Conservation (phyloP, 2,888 invertebrate genomes). For the Sialis lutaria region DNA sequence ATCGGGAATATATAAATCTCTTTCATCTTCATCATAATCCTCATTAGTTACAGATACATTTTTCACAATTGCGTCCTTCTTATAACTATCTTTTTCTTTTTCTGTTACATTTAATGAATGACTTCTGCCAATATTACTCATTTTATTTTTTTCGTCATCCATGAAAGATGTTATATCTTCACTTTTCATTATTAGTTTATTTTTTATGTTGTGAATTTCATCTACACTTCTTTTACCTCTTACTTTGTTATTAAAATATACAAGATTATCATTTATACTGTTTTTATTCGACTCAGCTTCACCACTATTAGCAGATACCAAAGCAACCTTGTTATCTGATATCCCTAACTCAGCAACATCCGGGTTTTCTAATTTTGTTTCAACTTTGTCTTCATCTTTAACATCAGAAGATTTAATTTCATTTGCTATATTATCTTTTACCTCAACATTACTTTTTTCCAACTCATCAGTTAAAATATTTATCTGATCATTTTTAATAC, state of each 20-base stretch:
- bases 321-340: background rate
- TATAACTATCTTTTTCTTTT: background rate
- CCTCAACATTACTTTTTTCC: background rate
- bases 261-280: too few relatives aligned
- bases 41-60: background rate
- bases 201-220: too few relatives aligned
- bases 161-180: too few relatives aligned
- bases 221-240: too few relatives aligned
- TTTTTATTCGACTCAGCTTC: too few relatives aligned
- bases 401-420: background rate
- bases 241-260: too few relatives aligned
- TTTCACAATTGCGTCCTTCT: background rate
- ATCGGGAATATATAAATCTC: background rate
- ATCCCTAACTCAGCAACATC: background rate
- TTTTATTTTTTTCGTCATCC: too few relatives aligned
- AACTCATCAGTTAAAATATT: background rate
- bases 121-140: too few relatives aligned
- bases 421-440: background rate
- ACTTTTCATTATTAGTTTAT: too few relatives aligned
- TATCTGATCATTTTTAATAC: constrained; percentile 1
- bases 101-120: background rate
- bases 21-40: background rate
- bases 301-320: too few relatives aligned
- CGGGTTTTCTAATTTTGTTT: background rate
- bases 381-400: background rate